Percentiles rank a stretch among this genome's conserved stretches.
These are phyloP conservation scores for Arge pagana DNA, from an alignment of 2,888 invertebrate genomes.

Conservation along the genomic window DNA sequence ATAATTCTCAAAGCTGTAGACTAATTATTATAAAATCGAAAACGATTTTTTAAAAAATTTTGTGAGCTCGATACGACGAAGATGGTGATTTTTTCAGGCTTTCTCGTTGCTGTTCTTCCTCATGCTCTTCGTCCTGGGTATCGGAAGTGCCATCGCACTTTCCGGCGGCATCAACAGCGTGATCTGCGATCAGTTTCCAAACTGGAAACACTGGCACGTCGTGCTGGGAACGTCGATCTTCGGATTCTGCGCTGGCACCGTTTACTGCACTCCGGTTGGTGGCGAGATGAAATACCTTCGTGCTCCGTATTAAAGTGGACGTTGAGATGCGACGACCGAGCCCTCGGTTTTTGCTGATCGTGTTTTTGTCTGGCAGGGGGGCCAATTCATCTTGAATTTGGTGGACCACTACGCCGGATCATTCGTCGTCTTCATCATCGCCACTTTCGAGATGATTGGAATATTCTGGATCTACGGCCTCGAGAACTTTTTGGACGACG, in stretches of 20 bases:
- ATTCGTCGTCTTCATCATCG: constrained; percentile 59
- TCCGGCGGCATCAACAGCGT: constrained; percentile 57
- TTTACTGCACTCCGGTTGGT: constrained; percentile 59
- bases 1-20: no score
- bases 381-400: constrained; percentile 57
- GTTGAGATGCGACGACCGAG: no score
- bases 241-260: constrained; percentile 55
- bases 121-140: constrained; percentile 61
- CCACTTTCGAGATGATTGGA: constrained; percentile 57
- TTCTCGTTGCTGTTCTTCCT: constrained; percentile 62
- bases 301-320: no score
- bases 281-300: background rate
- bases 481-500: constrained; percentile 70
- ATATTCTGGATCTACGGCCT: constrained; percentile 61
- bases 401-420: constrained; percentile 60
- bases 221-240: constrained; percentile 49
- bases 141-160: constrained; percentile 60
- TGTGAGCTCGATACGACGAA: no score
- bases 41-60: no score
- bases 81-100: constrained; percentile 50
- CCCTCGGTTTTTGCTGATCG: no score
- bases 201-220: constrained; percentile 52
- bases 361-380: constrained; percentile 58
- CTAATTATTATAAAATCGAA: no score
- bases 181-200: constrained; percentile 58